Percentiles rank a stretch among this genome's conserved stretches.
These are phyloP conservation scores for Eilema sororculum DNA, from an alignment of 2,888 invertebrate species.

Conservation along the genomic window DNA sequence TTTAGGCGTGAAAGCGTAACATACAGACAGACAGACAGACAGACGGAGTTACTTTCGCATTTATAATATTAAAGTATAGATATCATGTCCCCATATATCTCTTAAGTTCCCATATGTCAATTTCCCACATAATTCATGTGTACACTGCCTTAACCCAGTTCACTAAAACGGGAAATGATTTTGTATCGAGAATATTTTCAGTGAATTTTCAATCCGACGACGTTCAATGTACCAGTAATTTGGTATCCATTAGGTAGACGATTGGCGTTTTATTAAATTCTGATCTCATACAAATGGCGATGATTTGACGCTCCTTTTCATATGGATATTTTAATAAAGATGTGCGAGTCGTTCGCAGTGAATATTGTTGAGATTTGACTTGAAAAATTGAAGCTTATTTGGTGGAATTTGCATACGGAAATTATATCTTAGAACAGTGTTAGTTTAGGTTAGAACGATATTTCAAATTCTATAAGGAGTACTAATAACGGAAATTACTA, in stretches of 20 bases:
- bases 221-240: conserved; percentile 26
- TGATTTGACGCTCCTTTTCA: neutral
- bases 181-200: conserved; percentile 51
- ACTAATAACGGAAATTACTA: too few relatives aligned
- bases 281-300: conserved; percentile 28
- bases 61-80: too few relatives aligned
- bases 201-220: conserved; percentile 39
- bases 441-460: neutral
- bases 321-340: neutral
- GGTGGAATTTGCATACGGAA: neutral
- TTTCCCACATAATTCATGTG: conserved; percentile 7
- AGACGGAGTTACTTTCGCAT: too few relatives aligned
- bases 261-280: conserved; percentile 50
- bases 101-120: too few relatives aligned
- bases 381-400: neutral
- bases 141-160: conserved; percentile 26
- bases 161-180: conserved; percentile 45
- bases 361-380: neutral
- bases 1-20: too few relatives aligned
- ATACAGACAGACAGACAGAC: too few relatives aligned
- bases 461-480: too few relatives aligned
- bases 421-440: neutral
- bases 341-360: neutral
- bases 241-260: conserved; percentile 30
- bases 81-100: too few relatives aligned